Evolutionary conservation across 2,113 vertebrate species (phyloP), one percentile per base, ranked within the genome.

Genomic region (Thunnus thynnus): DNA sequence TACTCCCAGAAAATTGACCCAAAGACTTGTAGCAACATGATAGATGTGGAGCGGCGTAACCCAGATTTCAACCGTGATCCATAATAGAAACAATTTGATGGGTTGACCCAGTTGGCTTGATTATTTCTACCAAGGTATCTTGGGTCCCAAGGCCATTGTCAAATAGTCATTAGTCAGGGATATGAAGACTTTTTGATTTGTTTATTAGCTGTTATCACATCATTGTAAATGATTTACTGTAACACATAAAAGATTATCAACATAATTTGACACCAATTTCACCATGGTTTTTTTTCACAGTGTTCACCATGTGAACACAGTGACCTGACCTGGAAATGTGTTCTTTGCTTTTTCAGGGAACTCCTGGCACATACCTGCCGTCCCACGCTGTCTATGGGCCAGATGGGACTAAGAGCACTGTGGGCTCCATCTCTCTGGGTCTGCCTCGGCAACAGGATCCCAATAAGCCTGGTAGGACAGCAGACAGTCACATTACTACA

Each of bases 381-480:
- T 97, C 98, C 74, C 97, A 99, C 83, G 89, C 95, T 36, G 91
- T 97, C 66, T 99, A 98, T 4, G 86, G 95, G 58, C 96, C 96
- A 88, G 98, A 99, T 76, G 88, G 96, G 55, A 93, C 95, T 30
- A 99, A 99, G 91, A 96, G 96, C 44, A 94, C 96, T 1, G 97
- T 97, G 76, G 98, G 98, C 64, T 99, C 98, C 32, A 99, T 99
- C 84, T 99, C 97, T 65, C 93, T 99, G 25, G 98, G 98, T 50
- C 92, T 99, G 77, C 98, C 98, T 20, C 96, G 98, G 76, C 98
- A 97, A 77, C 97, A 99, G 79, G 98, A 99, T 47, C 94, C 96
- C 0, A 81, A 93, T 89, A 99, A 98, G 91, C 87, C 97, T 92
- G 97, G 98, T 99, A 93, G 86, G 94, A 80, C 14, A 18, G 32